Percentiles rank a stretch among this genome's conserved stretches.
Conservation (phyloP, 2,113 vertebrate species). For the Pardalotus punctatus region DNA sequence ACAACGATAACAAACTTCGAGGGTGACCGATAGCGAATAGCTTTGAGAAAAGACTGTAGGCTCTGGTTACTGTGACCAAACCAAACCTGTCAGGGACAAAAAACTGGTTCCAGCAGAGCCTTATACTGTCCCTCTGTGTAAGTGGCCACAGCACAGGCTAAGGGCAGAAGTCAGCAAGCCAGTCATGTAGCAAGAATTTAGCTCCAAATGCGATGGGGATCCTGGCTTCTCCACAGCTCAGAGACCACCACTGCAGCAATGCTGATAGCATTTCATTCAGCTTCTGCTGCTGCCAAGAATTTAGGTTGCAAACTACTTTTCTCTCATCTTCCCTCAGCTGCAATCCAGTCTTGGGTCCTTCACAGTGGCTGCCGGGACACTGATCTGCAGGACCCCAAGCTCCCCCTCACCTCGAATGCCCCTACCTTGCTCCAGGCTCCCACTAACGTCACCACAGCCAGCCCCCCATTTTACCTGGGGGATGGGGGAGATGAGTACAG, state of each 20-base stretch:
- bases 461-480: background rate
- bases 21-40: background rate
- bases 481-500: accelerated
- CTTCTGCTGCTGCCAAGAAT: background rate
- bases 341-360: background rate
- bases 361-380: accelerated
- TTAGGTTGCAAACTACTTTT: background rate
- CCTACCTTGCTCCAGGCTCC: background rate
- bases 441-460: background rate
- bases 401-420: accelerated
- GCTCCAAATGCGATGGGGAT: background rate
- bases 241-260: accelerated
- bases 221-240: background rate
- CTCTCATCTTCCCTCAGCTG: background rate
- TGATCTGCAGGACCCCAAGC: background rate
- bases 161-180: background rate
- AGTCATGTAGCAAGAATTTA: background rate
- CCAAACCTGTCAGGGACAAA: background rate
- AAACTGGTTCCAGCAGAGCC: background rate
- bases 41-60: background rate
- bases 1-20: background rate
- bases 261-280: background rate
- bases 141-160: background rate
- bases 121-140: background rate
- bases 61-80: background rate